Conservation (phyloP, 2,113 vertebrate species). For the human region DNA sequence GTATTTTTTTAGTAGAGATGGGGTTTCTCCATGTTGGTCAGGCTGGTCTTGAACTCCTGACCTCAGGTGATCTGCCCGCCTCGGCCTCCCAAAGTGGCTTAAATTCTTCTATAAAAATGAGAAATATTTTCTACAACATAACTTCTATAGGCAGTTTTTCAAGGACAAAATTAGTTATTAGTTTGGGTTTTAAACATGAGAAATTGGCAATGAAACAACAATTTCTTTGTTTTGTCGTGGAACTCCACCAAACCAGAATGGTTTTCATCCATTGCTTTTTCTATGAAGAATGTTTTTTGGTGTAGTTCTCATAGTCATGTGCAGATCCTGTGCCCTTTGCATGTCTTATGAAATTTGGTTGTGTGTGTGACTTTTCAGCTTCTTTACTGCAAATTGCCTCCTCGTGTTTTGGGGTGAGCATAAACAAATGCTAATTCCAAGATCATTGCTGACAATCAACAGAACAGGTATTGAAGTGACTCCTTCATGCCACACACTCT, state of each 20-base stretch:
- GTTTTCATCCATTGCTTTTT: not conserved
- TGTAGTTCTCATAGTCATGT: not conserved
- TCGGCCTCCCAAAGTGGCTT: too few species aligned
- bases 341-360: not conserved
- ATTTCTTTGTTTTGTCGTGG: not conserved
- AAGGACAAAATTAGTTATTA: not conserved
- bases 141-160: not conserved
- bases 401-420: not conserved
- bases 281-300: conserved; percentile 20
- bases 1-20: too few species aligned
- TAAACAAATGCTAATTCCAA: not conserved
- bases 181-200: conserved; percentile 7
- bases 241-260: conserved; percentile 14
- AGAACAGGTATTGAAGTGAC: not conserved
- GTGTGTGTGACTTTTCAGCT: conserved; percentile 1
- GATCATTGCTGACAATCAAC: not conserved
- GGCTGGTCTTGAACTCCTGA: too few species aligned
- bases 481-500: not conserved
- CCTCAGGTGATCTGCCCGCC: too few species aligned
- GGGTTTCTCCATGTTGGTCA: too few species aligned
- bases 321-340: not conserved
- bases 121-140: not conserved
- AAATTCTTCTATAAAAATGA: not conserved
- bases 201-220: not conserved
- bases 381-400: not conserved